Base-by-base conservation (phyloP, 2,113 vertebrate genomes). In the Seriola aureovittata region DNA sequence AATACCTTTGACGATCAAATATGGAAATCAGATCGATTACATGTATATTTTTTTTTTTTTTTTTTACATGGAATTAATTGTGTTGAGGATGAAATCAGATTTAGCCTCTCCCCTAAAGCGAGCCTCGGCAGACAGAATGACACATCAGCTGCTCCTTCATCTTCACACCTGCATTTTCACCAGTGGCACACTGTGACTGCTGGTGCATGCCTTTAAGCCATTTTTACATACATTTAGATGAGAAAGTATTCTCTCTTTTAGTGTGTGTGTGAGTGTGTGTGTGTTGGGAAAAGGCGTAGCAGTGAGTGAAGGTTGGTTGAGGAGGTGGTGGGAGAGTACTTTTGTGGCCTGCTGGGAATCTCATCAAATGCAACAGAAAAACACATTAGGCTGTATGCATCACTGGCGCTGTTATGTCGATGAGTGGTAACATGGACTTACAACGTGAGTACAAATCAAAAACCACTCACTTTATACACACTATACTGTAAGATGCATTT, bases 331-430 rank as follows among this genome's bases (percentile, higher is more conserved):
- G 64, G 4, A 46, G 80, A 75, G 78, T 75, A 55, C 46, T 71
- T 87, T 55, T 63, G 81, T 71, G 66, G 68, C 91, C 85, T 77
- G 88, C 90, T 88, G 91, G 69, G 90, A 89, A 87, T 84, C 83
- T 85, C 90, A 91, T 91, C 86, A 90, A 83, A 84, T 40, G 85
- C 55, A 70, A 81, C 68, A 82, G 76, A 59, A 88, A 91, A 90
- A 81, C 85, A 90, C 87, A 93, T 93, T 92, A 86, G 81, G 73
- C 66, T 65, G 40, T 36, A 67, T 63, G 85, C 84, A 78, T 82
- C 77, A 14, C 63, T 62, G 71, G 8, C 12, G 14, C 63, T 40
- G 75, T 67, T 84, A 55, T 68, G 58, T 55, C 29, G 23, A 66
- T 63, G 75, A 86, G 78, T 1, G 46, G 80, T 7, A 70, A 75